Conservation (phyloP, 2,888 invertebrate species). For the Allolobophora icterica region DNA sequence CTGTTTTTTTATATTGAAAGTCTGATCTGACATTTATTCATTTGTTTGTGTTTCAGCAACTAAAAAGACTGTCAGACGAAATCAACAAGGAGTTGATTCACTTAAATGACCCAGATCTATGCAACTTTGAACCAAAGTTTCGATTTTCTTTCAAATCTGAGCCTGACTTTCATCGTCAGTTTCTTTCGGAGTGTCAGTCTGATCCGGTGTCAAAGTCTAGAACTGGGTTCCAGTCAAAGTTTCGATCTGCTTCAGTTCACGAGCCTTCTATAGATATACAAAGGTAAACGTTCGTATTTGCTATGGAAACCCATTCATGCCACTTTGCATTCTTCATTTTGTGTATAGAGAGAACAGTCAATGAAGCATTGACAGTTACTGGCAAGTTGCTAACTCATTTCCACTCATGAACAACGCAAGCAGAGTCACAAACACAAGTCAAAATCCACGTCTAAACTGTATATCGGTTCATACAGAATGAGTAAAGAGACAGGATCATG, state of each 20-base stretch:
- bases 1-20: not conserved
- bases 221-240: not conserved
- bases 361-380: not conserved
- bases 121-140: not conserved
- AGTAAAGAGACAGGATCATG: not conserved
- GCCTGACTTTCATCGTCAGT: not conserved
- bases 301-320: not conserved
- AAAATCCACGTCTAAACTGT: not conserved
- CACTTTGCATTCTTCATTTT: no score
- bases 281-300: not conserved
- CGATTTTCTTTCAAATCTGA: not conserved
- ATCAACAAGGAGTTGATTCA: not conserved
- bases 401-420: not conserved
- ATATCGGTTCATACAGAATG: not conserved
- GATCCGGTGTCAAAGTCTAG: not conserved
- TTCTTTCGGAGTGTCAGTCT: not conserved
- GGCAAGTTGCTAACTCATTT: not conserved
- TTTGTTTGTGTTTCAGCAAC: not conserved
- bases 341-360: no score
- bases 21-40: not conserved
- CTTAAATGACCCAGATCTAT: not conserved
- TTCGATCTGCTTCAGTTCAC: not conserved
- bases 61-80: not conserved
- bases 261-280: not conserved
- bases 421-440: not conserved